Evolutionary conservation across 2,888 invertebrate species (phyloP), one percentile per base, ranked within the genome.

Genomic region (Nudaria mundana): DNA sequence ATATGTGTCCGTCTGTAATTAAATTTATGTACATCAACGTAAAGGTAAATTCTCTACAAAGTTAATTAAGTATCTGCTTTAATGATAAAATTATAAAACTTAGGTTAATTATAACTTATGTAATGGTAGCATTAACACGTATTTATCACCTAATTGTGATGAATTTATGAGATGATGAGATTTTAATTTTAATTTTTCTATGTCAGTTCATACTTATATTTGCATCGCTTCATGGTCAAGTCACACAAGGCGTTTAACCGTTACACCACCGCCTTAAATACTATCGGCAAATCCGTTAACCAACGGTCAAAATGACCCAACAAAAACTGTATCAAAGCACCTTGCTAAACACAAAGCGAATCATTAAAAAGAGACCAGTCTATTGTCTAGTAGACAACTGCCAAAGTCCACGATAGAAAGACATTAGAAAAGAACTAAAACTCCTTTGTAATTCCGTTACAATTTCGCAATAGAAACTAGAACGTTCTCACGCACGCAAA

Each of bases 281-380:
- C 60, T 61, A 76, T 88, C 84, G 85, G 72, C 69, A 75, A 85
- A 82, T 80, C 81, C 87, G 87, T 87, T 87, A 64, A 52, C 69
- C 81, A 88, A 87, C 87, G 86, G 87, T 83, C 88, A 71, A 69
- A 69, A 56, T 68, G 81, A 71, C 84, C 82, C 51, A 59, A 77
- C 73, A 76, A 77, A 78, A 82, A 81, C 74, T 80, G 74, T 83
- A 83, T 81, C 82, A 82, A 81, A 75, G 66, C 65, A 66, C 64
- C 53, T 59, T 44, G 57, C 65, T 58, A 71, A 58, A 71, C 69
- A 85, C 82, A 88, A 88, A 76, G 80, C 67, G 56, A 76, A 85
- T 88, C 85, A 87, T 88, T 88, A 88, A 87, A 88, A 87, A 78
- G 86, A 86, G 85, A 79, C 86, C 87, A 82, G 59, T 65, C 59